Base-by-base conservation (phyloP, 2,113 vertebrate species). In the Carassius carassius region DNA sequence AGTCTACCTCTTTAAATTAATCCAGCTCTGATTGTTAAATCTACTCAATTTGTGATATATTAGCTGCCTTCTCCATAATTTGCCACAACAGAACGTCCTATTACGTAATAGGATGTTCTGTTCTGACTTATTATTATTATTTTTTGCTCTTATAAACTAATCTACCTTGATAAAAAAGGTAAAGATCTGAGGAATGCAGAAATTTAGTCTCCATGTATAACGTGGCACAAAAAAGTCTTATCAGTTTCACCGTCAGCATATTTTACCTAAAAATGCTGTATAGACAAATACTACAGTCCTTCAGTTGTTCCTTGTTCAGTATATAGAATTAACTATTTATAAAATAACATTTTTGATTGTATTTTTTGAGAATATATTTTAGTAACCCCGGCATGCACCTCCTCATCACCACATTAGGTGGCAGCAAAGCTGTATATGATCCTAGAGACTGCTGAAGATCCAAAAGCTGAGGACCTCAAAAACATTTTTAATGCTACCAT, bases 361-460 rank as follows among this genome's bases (percentile, higher is more conserved):
- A 16, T 37, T 35, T 8, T 37, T 49, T 41, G 16, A 37, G 37
- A 23, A 19, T 35, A 2, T 51, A 14, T 47, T 67, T 65, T 25
- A 41, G 21, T 1, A 47, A 73, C 16, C 17, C 3, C 54, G 35
- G 4, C 62, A 80, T 87, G 83, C 76, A 79, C 54, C 13, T 73
- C 65, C n/a, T 58, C 23, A 79, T 70, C 60, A 32, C 49, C 21
- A n/a, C 84, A 74, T 10, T 79, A 87, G 84, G 35, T 85, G 86
- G 80, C 86, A 83, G 84, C 81, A 85, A 29, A 25, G 83, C 47
- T 37, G 37, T 58, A 32, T 78, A 13, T 41, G 17, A 70, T 32
- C 14, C 54, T 74, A 2, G 63, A 25, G 21, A 54, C 17, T 9
- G 32, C n/a, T 3, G 4, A 77, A 17, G 9, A 14, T 58, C 29